Evolutionary conservation across 2,113 vertebrate genomes (phyloP), one percentile per base, ranked within the genome.

Genomic region (Hiodon alosoides): DNA sequence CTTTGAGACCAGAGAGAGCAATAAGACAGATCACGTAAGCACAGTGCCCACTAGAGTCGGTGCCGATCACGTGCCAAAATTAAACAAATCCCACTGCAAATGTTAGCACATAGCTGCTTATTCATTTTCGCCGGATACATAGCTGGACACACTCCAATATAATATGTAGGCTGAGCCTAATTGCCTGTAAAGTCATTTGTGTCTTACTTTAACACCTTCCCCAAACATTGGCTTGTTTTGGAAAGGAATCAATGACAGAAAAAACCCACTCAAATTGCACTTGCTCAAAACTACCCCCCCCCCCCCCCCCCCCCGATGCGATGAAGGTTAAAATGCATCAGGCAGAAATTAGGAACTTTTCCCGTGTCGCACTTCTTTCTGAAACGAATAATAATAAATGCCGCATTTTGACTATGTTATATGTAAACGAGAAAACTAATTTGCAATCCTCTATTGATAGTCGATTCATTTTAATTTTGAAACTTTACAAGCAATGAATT

Each of bases 111-210:
- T n/a, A 64, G n/a, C 59, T 67, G 50, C 79, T 62, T 70, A 65
- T 76, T 77, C 80, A 81, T 80, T 76, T 78, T 50, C 76, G 73
- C 80, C n/a, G n/a, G n/a, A n/a, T n/a, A 80, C 82, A 85, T 71
- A 69, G 64, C 54, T 2, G 58, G 64, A 78, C 70, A 71, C 59
- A 55, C 71, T 55, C 67, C 75, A 69, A 67, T 82, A 76, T 69
- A 53, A 55, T 72, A 51, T 76, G 70, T 66, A 64, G 58, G 69
- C 71, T 76, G 4, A 78, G 69, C 50, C 75, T 65, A 76, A 73
- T 78, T 77, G 73, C 66, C 72, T 69, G 60, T 72, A 77, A 72
- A 83, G 67, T 60, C 52, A 51, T 76, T 73, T 68, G 69, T 76
- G 58, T 77, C 61, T 76, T 65, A 66, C 55, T 77, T 81, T 76